These are phyloP conservation scores for Parelbella ahira DNA, from an alignment of 2,888 invertebrate genomes.

Conservation along the genomic window DNA sequence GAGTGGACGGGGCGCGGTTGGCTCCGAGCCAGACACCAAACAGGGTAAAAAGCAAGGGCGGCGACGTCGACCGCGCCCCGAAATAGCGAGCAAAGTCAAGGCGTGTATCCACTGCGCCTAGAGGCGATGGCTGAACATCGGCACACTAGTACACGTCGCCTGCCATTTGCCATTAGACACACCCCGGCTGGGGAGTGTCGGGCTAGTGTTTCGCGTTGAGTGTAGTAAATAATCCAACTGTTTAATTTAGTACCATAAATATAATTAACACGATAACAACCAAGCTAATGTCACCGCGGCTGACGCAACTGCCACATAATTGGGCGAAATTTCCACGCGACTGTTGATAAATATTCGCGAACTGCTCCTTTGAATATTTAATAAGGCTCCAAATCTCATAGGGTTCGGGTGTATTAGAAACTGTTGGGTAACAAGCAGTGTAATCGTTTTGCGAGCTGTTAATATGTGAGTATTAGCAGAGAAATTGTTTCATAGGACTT, in stretches of 20 bases:
- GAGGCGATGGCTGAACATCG: conserved; percentile 27
- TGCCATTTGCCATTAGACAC: conserved; percentile 17
- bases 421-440: too few species aligned
- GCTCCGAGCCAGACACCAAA: conserved; percentile 71
- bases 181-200: conserved; percentile 19
- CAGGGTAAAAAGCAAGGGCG: conserved; percentile 75
- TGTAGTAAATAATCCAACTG: too few species aligned
- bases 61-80: conserved; percentile 67
- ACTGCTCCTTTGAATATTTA: conserved; percentile 7
- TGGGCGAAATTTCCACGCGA: conserved; percentile 38
- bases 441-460: too few species aligned
- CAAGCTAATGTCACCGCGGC: conserved; percentile 11
- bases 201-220: conserved; percentile 10
- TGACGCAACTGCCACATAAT: conserved; percentile 26
- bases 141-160: conserved; percentile 5
- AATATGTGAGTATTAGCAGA: too few species aligned
- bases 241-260: conserved; percentile 16
- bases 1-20: conserved; percentile 63
- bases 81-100: conserved; percentile 79
- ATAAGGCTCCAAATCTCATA: conserved; percentile 13
- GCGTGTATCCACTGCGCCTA: conserved; percentile 52
- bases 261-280: conserved; percentile 22
- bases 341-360: conserved; percentile 10
- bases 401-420: conserved; percentile 13
- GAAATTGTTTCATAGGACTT: too few species aligned